Percentiles rank a stretch among this genome's conserved stretches.
Evolutionary conservation across 2,797 vertebrate genomes (phyloP).

Genomic region (Rhinatrema bivittatum): DNA sequence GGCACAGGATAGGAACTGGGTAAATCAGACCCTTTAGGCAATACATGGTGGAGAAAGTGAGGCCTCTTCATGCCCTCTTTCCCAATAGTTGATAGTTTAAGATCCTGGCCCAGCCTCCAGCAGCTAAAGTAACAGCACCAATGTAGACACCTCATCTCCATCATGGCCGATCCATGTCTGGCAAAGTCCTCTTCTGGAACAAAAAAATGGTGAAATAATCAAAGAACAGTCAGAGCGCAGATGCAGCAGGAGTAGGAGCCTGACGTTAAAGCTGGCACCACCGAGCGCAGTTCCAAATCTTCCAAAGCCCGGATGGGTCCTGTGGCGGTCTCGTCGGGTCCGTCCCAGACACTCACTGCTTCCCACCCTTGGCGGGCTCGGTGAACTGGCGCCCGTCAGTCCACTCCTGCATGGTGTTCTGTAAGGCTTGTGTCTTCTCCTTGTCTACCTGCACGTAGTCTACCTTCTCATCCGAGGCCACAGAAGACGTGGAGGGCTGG

Average conservation of each 20-base stretch:
- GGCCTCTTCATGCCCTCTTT: too few species aligned
- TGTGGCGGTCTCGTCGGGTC: not conserved
- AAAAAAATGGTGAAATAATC: too few species aligned
- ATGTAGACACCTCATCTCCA: conserved; percentile 20
- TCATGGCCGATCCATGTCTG: conserved; percentile 21
- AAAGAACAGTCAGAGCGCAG: conserved; percentile 14
- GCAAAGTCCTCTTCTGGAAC: conserved; percentile 33
- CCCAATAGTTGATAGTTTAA: conserved; percentile 11
- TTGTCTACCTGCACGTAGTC: conserved; percentile 98
- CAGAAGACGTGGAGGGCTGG: conserved; percentile 91
- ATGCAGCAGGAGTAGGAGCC: not conserved
- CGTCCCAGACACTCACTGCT: conserved; percentile 46
- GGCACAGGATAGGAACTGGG: too few species aligned
- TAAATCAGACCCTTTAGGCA: too few species aligned
- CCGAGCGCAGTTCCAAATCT: not conserved
- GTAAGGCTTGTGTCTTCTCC: conserved; percentile 92
- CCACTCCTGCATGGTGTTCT: conserved; percentile 98
- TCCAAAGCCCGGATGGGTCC: not conserved
- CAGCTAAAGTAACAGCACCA: conserved; percentile 16
- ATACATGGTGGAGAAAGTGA: too few species aligned
- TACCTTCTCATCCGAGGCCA: conserved; percentile 92
- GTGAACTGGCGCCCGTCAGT: conserved; percentile 93
- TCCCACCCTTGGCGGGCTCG: conserved; percentile 79
- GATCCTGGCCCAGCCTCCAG: conserved; percentile 23
- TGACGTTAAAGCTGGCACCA: not conserved